phyloP scores from a whole-genome alignment of 2,888 invertebrate species.

The Leptodirus hochenwartii region DNA sequence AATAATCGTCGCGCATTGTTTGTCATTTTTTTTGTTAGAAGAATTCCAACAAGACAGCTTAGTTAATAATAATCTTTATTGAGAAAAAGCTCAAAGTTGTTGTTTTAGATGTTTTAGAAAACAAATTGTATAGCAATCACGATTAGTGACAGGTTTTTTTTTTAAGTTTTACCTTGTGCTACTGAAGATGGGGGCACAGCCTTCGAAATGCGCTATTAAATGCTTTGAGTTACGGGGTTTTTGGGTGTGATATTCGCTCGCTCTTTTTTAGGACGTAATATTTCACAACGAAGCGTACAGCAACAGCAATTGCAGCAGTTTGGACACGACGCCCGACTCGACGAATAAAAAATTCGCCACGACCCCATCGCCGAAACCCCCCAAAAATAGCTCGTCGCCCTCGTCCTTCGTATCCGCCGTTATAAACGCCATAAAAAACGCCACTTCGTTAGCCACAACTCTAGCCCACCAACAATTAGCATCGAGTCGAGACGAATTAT shows the following conservation, averaged over 20 bases:
- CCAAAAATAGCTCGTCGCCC: conserved; percentile 45
- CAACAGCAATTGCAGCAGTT: conserved; percentile 51
- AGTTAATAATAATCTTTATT: no score
- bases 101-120: no score
- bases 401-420: conserved; percentile 54
- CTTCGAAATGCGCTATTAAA: no score
- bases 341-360: conserved; percentile 18
- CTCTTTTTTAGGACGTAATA: conserved; percentile 42
- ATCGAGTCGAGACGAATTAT: conserved; percentile 2
- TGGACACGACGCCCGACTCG: conserved; percentile 44
- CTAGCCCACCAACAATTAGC: not conserved
- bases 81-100: no score
- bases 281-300: conserved; percentile 65
- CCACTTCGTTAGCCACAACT: conserved; percentile 19
- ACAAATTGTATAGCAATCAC: no score
- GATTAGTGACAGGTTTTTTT: no score
- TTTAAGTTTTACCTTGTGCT: no score
- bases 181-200: no score
- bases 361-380: conserved; percentile 32
- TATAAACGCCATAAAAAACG: conserved; percentile 48
- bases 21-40: no score
- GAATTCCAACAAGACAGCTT: no score
- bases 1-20: no score
- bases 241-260: conserved; percentile 2
- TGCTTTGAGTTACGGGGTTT: not conserved